A percentile compares a stretch with the other conserved stretches of the same genome.
These are phyloP conservation scores for Cylloceria caligata DNA, from an alignment of 2,888 invertebrate genomes.

Conservation along the genomic window DNA sequence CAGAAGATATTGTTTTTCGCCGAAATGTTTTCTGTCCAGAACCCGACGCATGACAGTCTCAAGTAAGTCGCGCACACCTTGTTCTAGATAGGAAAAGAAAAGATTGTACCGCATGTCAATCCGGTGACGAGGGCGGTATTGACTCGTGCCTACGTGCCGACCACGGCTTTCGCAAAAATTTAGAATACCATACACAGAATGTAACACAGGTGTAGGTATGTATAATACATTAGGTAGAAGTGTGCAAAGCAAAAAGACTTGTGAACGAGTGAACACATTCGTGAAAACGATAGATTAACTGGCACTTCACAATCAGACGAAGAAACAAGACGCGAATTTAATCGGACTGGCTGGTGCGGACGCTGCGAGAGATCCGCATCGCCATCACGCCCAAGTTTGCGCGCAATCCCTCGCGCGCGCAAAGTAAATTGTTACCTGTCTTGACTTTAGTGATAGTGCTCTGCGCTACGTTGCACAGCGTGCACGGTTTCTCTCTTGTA, in stretches of 20 bases:
- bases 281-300: conserved; percentile 52
- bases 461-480: conserved; percentile 38
- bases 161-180: too few relatives aligned
- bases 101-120: too few relatives aligned
- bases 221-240: not conserved
- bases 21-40: too few relatives aligned
- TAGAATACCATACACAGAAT: too few relatives aligned
- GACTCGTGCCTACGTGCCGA: too few relatives aligned
- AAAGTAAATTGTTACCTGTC: conserved; percentile 68
- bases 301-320: conserved; percentile 61
- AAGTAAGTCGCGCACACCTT: too few relatives aligned
- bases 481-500: conserved; percentile 34
- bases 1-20: too few relatives aligned
- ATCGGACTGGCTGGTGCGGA: conserved; percentile 51
- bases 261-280: conserved; percentile 23
- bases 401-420: conserved; percentile 57
- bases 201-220: not conserved
- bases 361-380: conserved; percentile 52
- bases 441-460: conserved; percentile 57
- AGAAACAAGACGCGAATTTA: conserved; percentile 68
- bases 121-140: too few relatives aligned
- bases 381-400: conserved; percentile 54
- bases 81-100: too few relatives aligned
- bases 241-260: not conserved
- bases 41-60: too few relatives aligned